Evolutionary conservation across 2,888 invertebrate species (phyloP).

Genomic region (Anthrax anthrax): DNA sequence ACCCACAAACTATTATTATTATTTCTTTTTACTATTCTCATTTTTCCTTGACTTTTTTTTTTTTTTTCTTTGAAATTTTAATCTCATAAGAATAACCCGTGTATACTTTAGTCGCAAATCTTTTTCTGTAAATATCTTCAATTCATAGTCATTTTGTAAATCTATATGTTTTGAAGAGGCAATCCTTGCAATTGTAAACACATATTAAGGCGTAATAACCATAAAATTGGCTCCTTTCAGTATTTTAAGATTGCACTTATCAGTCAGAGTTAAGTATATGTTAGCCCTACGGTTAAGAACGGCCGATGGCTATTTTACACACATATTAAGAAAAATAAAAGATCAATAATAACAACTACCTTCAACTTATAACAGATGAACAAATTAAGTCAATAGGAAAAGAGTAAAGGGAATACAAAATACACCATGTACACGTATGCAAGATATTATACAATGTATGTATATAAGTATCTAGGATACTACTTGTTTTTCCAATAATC

Average conservation of each 20-base stretch:
- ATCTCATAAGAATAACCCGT: background rate
- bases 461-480: too few species aligned
- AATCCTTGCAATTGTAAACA: conserved; percentile 14
- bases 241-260: background rate
- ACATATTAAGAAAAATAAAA: too few species aligned
- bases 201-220: conserved; percentile 16
- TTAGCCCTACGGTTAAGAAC: background rate
- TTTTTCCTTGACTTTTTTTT: too few species aligned
- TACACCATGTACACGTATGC: background rate
- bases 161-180: background rate
- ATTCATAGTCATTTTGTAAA: background rate
- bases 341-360: too few species aligned
- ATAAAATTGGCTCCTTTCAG: conserved; percentile 15
- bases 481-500: too few species aligned
- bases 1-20: too few species aligned
- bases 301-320: background rate
- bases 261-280: conserved; percentile 1
- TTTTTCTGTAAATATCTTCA: background rate
- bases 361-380: background rate
- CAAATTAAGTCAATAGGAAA: conserved; percentile 12
- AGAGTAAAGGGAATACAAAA: conserved; percentile 1
- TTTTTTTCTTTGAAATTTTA: background rate
- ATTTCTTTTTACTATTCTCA: too few species aligned
- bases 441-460: background rate
- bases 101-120: background rate